These are phyloP conservation scores for Pollenia labialis DNA, from an alignment of 2,888 invertebrate genomes.

Conservation along the genomic window DNA sequence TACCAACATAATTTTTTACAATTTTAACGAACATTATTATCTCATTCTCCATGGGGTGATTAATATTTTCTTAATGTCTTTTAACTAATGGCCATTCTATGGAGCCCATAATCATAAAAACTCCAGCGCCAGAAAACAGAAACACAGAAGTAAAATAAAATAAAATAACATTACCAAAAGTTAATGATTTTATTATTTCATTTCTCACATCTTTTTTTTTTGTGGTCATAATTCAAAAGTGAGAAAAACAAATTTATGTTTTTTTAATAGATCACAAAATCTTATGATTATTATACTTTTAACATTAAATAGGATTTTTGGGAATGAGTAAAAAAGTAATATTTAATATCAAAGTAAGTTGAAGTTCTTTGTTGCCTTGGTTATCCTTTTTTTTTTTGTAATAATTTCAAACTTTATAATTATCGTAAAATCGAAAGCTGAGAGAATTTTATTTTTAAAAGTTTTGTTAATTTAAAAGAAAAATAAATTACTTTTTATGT, in stretches of 20 bases:
- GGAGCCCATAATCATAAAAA: slow-evolving; percentile 63
- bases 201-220: slow-evolving; percentile 9
- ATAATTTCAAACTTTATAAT: slow-evolving; percentile 59
- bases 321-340: neutral
- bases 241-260: slow-evolving; percentile 26
- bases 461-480: slow-evolving; percentile 17
- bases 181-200: slow-evolving; percentile 52
- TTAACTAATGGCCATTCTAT: slow-evolving; percentile 60
- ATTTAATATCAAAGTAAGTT: slow-evolving; percentile 19
- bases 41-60: slow-evolving; percentile 64
- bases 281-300: slow-evolving; percentile 40
- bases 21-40: slow-evolving; percentile 35
- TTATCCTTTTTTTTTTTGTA: slow-evolving; percentile 16
- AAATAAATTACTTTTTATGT: neutral
- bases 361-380: slow-evolving; percentile 53
- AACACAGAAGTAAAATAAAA: neutral
- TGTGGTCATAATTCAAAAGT: slow-evolving; percentile 25
- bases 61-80: slow-evolving; percentile 69
- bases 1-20: neutral
- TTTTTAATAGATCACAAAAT: slow-evolving; percentile 42
- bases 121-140: neutral
- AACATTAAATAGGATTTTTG: slow-evolving; percentile 26
- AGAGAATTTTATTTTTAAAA: slow-evolving; percentile 18
- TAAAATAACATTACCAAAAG: slow-evolving; percentile 38
- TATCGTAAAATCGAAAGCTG: slow-evolving; percentile 33